Percentiles rank a stretch among this genome's conserved stretches.
These are phyloP conservation scores for Calephelis virginiensis DNA, from an alignment of 1,140 invertebrate species.

Conservation along the genomic window DNA sequence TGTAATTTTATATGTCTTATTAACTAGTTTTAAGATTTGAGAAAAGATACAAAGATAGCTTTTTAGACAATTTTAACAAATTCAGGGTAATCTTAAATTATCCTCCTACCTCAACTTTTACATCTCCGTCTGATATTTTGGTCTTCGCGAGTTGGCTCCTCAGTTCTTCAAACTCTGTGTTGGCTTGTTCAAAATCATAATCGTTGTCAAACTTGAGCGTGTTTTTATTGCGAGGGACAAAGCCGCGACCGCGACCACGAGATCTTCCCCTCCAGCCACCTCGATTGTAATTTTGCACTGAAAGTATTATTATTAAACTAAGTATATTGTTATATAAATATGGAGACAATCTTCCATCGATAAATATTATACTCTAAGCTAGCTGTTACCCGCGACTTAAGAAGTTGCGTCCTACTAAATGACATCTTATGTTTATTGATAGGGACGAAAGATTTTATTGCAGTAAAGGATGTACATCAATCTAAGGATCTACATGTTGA, in stretches of 20 bases:
- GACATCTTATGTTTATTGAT: too few species aligned
- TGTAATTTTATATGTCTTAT: too few species aligned
- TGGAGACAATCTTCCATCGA: too few species aligned
- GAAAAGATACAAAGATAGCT: neutral
- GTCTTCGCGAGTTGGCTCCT: slow-evolving; percentile 90
- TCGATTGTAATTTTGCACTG: slow-evolving; percentile 46
- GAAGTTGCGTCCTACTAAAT: too few species aligned
- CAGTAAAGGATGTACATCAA: too few species aligned
- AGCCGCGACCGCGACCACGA: slow-evolving; percentile 78
- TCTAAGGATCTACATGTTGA: too few species aligned
- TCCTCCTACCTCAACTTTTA: slow-evolving; percentile 73
- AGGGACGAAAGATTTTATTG: too few species aligned
- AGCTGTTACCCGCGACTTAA: too few species aligned
- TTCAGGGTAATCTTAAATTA: too few species aligned
- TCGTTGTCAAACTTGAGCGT: slow-evolving; percentile 96
- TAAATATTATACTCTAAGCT: too few species aligned
- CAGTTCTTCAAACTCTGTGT: slow-evolving; percentile 96
- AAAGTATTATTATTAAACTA: neutral
- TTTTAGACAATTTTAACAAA: neutral
- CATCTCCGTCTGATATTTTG: slow-evolving; percentile 85
- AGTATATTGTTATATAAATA: too few species aligned
- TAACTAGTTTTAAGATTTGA: too few species aligned
- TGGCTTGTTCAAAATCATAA: slow-evolving; percentile 98
- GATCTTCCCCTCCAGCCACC: slow-evolving; percentile 67
- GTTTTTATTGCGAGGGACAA: slow-evolving; percentile 80